A percentile compares a stretch with the other conserved stretches of the same genome.
Evolutionary conservation across 2,888 invertebrate species (phyloP).

Genomic region (Orchestes rusci): DNA sequence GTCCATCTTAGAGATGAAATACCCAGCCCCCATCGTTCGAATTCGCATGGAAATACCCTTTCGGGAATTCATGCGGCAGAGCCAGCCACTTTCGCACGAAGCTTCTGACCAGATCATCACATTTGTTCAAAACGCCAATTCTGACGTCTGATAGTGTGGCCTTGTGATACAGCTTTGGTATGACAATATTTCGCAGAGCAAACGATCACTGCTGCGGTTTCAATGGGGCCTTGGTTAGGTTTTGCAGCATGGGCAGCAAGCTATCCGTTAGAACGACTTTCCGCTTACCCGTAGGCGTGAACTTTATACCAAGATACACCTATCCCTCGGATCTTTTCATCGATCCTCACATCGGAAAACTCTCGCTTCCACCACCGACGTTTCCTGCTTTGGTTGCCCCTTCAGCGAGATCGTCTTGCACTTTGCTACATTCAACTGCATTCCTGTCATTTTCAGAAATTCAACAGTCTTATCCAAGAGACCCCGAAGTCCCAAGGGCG

Average conservation of each 20-base stretch:
- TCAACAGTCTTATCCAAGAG: background rate
- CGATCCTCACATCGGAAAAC: no score
- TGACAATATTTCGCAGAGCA: background rate
- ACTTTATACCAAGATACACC: background rate
- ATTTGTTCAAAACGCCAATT: constrained; percentile 2
- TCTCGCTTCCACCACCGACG: constrained; percentile 1
- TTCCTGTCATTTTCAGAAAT: constrained; percentile 3
- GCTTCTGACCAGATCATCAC: background rate
- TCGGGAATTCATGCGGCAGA: background rate
- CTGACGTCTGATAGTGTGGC: constrained; percentile 1
- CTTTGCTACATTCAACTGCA: constrained; percentile 4
- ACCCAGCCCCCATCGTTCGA: background rate
- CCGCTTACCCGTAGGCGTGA: background rate
- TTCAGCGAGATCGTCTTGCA: constrained; percentile 1
- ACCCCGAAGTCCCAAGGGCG: constrained; percentile 2
- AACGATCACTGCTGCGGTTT: constrained; percentile 7
- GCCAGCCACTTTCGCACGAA: background rate
- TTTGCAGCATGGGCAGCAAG: background rate
- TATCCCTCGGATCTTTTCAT: background rate
- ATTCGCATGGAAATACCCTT: background rate
- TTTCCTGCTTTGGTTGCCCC: constrained; percentile 7
- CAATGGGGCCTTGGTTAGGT: constrained; percentile 3
- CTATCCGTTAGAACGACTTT: background rate
- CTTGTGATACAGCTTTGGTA: constrained; percentile 7
- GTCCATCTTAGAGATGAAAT: background rate